phyloP scores from a whole-genome alignment of 1,140 invertebrate genomes.

The Pseudomyrmex pallidus region DNA sequence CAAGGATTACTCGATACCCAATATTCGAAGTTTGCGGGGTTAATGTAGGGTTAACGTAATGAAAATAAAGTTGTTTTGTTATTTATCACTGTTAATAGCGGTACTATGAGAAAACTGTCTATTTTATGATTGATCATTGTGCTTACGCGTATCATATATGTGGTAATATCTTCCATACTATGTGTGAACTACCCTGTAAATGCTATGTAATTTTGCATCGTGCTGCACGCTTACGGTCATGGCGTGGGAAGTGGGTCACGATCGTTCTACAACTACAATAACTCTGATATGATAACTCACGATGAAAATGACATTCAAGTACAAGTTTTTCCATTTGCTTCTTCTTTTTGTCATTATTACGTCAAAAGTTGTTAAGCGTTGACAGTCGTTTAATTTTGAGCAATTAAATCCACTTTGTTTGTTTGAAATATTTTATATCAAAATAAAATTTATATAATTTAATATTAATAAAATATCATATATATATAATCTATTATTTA shows the following conservation, averaged over 20 bases:
- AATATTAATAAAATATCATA: too few relatives aligned
- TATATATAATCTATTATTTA: too few relatives aligned
- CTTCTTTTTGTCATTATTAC: neutral
- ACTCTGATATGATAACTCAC: conserved; percentile 13
- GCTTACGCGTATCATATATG: neutral
- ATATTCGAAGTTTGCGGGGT: too few relatives aligned
- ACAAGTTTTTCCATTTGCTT: neutral
- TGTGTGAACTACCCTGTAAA: neutral
- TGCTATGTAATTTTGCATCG: neutral
- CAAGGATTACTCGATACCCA: too few relatives aligned
- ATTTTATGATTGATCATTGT: neutral
- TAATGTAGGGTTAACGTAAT: too few relatives aligned
- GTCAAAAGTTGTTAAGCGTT: conserved; percentile 7
- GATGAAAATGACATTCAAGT: conserved; percentile 41
- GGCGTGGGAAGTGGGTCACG: neutral
- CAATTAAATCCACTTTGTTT: conserved; percentile 1
- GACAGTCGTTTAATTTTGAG: conserved; percentile 4
- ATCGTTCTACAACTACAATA: neutral
- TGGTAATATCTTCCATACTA: neutral
- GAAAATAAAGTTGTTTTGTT: neutral
- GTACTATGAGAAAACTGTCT: neutral
- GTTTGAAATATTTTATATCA: neutral
- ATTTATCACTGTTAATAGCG: conserved; percentile 3
- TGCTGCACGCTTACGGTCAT: neutral
- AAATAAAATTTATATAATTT: too few relatives aligned